Conservation (phyloP, 2,113 vertebrate species). For the Phocoena phocoena region DNA sequence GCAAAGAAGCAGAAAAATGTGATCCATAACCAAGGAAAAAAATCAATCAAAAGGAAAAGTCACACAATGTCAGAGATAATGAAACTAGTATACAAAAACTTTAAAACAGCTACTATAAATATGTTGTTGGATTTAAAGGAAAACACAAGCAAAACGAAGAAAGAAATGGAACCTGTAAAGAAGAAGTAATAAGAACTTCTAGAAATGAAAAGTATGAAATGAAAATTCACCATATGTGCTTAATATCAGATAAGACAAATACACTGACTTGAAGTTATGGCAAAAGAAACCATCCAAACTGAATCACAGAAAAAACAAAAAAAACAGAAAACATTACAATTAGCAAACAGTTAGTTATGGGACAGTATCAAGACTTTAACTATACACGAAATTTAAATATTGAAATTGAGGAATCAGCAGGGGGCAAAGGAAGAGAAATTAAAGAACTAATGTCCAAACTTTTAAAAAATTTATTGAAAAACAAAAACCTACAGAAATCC, state of each 20-base stretch:
- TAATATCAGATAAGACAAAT: neutral
- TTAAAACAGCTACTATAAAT: neutral
- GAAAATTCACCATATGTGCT: neutral
- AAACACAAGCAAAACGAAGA: neutral
- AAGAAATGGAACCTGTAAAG: neutral
- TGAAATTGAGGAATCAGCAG: neutral
- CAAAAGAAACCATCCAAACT: neutral
- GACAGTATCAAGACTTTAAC: neutral
- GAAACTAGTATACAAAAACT: neutral
- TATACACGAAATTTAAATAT: neutral
- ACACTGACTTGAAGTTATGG: neutral
- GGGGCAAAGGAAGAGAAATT: neutral
- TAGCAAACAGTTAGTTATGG: neutral
- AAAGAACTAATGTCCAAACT: neutral
- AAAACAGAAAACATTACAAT: neutral
- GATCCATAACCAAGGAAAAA: neutral
- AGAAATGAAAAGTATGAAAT: neutral
- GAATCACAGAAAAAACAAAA: neutral
- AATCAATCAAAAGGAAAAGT: neutral
- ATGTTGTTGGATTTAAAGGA: neutral
- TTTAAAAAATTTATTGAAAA: slow-evolving; percentile 18
- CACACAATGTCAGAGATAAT: neutral
- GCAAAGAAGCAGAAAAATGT: neutral
- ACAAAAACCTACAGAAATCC: neutral
- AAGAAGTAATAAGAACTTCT: neutral